A percentile compares a stretch with the other conserved stretches of the same genome.
phyloP scores from a whole-genome alignment of 2,797 vertebrate genomes.

The Coluber constrictor region DNA sequence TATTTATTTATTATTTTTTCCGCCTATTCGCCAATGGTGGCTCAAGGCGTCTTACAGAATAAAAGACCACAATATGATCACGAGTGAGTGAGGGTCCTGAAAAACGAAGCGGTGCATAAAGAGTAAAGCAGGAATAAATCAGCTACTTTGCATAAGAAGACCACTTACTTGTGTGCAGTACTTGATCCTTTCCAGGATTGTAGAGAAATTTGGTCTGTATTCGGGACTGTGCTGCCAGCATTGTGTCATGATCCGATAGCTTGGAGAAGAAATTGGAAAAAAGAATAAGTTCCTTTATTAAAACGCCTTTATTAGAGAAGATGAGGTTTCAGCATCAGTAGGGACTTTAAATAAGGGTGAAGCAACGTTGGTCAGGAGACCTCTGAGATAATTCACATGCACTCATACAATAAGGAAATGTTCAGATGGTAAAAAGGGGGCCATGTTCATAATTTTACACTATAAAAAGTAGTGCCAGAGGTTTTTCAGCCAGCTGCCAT shows the following conservation, averaged over 20 bases:
- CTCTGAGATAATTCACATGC: too few species aligned
- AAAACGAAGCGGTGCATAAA: background rate
- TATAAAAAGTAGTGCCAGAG: background rate
- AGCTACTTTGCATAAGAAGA: background rate
- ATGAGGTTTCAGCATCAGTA: background rate
- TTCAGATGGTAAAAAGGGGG: background rate
- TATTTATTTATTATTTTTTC: too few species aligned
- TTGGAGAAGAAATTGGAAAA: slow-evolving; percentile 49
- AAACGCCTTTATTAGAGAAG: background rate
- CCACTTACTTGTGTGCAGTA: slow-evolving; percentile 86
- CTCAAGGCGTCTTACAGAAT: too few species aligned
- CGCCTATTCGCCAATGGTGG: too few species aligned
- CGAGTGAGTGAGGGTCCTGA: background rate
- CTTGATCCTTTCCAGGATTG: slow-evolving; percentile 87
- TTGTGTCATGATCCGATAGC: slow-evolving; percentile 90
- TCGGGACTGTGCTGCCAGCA: slow-evolving; percentile 94
- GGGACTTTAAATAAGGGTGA: background rate
- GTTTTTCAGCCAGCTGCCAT: background rate
- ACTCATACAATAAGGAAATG: background rate
- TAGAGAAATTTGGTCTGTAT: slow-evolving; percentile 86
- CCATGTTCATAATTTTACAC: background rate
- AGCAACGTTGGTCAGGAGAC: background rate
- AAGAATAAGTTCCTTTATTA: background rate
- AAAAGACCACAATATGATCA: too few species aligned
- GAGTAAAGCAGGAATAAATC: background rate